Conservation (phyloP, 1,140 invertebrate species). For the Ridgeia piscesae region DNA sequence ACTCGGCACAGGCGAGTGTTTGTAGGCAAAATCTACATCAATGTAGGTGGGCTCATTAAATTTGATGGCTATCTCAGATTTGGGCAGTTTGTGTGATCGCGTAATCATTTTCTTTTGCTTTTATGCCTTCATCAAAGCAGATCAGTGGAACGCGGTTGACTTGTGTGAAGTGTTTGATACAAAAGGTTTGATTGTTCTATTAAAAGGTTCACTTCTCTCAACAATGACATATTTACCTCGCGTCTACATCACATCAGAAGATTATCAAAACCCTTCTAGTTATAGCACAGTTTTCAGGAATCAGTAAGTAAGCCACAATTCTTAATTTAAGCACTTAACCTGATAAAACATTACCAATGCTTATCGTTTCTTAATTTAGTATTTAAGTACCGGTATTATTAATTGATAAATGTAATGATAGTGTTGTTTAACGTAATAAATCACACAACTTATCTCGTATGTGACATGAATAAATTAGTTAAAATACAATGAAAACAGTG, state of each 20-base stretch:
- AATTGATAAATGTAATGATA: not conserved
- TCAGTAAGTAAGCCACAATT: not conserved
- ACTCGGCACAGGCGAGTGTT: not conserved
- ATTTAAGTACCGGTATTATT: not conserved
- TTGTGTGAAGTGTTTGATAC: not conserved
- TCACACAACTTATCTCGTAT: not conserved
- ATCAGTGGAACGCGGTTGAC: not conserved
- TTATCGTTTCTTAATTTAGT: too few relatives aligned
- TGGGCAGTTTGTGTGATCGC: not conserved
- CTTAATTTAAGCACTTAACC: not conserved
- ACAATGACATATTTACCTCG: not conserved
- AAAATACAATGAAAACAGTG: not conserved
- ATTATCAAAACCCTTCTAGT: not conserved
- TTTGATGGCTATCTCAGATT: not conserved
- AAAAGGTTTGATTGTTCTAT: not conserved
- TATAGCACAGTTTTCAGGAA: not conserved
- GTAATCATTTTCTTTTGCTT: not conserved
- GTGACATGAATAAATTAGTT: not conserved
- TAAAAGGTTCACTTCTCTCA: not conserved
- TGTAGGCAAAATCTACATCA: not conserved
- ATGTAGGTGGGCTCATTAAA: not conserved
- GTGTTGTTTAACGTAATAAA: not conserved
- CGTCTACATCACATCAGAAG: not conserved
- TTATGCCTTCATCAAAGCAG: constrained; percentile 10
- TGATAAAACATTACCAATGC: not conserved